Evolutionary conservation across 2,888 invertebrate genomes (phyloP).

Genomic region (Pemphredon lugubris): DNA sequence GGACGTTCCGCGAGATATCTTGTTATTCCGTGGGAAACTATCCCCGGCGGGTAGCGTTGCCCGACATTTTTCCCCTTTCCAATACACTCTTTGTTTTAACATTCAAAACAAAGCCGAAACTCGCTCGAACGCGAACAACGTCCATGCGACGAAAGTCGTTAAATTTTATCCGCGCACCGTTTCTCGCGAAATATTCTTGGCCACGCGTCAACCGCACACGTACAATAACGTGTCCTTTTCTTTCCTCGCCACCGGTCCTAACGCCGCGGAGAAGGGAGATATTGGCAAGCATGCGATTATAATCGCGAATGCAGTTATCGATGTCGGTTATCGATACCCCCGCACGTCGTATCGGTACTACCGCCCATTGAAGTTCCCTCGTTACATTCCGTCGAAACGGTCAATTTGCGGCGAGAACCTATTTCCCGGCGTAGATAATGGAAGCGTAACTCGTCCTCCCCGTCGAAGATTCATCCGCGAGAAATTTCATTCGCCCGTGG

Average conservation of each 20-base stretch:
- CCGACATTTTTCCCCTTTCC: background rate
- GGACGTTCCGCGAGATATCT: background rate
- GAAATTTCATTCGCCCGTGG: slow-evolving; percentile 16
- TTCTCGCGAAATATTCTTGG: slow-evolving; percentile 5
- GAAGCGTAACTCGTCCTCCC: background rate
- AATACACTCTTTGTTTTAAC: too few relatives aligned
- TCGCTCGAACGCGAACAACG: background rate
- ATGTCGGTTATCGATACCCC: background rate
- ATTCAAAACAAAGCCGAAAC: too few relatives aligned
- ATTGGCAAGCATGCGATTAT: background rate
- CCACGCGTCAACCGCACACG: too few relatives aligned
- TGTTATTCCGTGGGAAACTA: slow-evolving; percentile 7
- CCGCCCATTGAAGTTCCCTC: background rate
- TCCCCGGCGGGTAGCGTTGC: slow-evolving; percentile 4
- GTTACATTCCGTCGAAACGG: background rate
- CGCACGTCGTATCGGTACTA: background rate
- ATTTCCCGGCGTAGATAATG: background rate
- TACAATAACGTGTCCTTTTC: too few relatives aligned
- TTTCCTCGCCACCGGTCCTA: too few relatives aligned
- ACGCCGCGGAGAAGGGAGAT: too few relatives aligned
- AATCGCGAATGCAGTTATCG: background rate
- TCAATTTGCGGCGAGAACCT: slow-evolving; percentile 25
- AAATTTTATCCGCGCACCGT: slow-evolving; percentile 3
- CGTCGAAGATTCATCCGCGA: background rate
- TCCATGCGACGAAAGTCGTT: background rate